Evolutionary conservation across 2,888 invertebrate genomes (phyloP).

Genomic region (Drosophila lacicola): DNA sequence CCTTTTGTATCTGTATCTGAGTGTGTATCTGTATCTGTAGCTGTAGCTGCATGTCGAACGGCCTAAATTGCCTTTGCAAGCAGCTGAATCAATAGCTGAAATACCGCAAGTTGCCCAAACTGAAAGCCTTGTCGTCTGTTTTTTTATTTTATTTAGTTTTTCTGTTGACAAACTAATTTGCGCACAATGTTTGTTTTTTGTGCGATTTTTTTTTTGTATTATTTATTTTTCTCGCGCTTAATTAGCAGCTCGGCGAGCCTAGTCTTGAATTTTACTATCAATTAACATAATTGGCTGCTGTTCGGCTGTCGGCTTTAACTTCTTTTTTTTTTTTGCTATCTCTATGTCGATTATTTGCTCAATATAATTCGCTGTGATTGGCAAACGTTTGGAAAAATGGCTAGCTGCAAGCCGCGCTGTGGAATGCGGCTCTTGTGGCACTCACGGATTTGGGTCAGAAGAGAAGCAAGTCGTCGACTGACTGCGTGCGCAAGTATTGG

Average conservation of each 20-base stretch:
- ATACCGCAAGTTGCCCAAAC: conserved; percentile 38
- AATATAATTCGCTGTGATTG: conserved; percentile 62
- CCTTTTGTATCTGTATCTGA: conserved; percentile 18
- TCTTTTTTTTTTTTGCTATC: conserved; percentile 11
- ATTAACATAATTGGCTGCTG: conserved; percentile 73
- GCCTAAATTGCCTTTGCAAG: conserved; percentile 44
- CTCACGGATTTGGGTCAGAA: conserved; percentile 54
- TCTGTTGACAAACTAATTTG: conserved; percentile 70
- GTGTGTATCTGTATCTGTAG: conserved; percentile 17
- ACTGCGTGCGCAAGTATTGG: conserved; percentile 29
- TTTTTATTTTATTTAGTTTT: conserved; percentile 4
- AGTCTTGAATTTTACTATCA: conserved; percentile 70
- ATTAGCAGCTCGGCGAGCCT: conserved; percentile 55
- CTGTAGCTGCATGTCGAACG: conserved; percentile 20
- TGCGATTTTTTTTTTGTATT: conserved; percentile 6
- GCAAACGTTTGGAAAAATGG: conserved; percentile 49
- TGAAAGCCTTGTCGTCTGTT: conserved; percentile 53
- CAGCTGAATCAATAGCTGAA: conserved; percentile 62
- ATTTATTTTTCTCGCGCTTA: conserved; percentile 50
- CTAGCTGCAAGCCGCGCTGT: conserved; percentile 29
- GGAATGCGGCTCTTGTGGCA: conserved; percentile 53
- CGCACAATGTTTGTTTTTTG: conserved; percentile 23
- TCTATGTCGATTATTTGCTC: conserved; percentile 44
- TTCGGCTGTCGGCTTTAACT: conserved; percentile 12
- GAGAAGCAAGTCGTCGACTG: conserved; percentile 42